Evolutionary conservation across 2,797 vertebrate genomes (phyloP).

Genomic region (Chaenodraco wilsoni): DNA sequence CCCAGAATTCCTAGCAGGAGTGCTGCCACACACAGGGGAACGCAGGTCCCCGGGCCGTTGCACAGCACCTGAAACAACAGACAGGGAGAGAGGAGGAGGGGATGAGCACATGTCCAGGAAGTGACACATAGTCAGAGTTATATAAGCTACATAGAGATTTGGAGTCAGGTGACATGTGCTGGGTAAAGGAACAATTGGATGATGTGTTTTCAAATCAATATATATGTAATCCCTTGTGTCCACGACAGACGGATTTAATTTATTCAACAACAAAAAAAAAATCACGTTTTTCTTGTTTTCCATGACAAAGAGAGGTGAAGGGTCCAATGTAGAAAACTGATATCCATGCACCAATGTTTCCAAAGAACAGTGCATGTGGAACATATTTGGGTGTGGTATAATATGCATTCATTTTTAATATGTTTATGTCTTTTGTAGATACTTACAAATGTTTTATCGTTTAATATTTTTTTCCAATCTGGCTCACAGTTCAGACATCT

Average conservation of each 20-base stretch:
- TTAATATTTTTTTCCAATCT: too few relatives aligned
- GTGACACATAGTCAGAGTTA: background rate
- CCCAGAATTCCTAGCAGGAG: constrained; percentile 90
- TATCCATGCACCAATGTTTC: background rate
- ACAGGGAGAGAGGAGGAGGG: constrained; percentile 1
- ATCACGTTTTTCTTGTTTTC: background rate
- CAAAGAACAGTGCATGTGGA: background rate
- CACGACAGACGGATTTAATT: background rate
- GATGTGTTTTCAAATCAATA: background rate
- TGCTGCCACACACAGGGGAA: constrained; percentile 90
- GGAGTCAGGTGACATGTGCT: background rate
- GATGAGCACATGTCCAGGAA: constrained; percentile 31
- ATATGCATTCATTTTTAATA: background rate
- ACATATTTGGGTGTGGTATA: background rate
- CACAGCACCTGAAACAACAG: constrained; percentile 90
- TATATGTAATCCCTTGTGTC: background rate
- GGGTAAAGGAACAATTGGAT: background rate
- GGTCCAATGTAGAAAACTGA: background rate
- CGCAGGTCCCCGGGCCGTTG: constrained; percentile 95
- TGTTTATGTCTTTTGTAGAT: background rate
- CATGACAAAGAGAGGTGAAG: background rate
- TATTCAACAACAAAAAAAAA: background rate
- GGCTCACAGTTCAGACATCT: too few relatives aligned
- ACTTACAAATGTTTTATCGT: background rate
- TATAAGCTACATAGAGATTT: background rate